These are phyloP conservation scores for Nannoperca australis DNA, from an alignment of 2,797 vertebrate species.

Conservation along the genomic window DNA sequence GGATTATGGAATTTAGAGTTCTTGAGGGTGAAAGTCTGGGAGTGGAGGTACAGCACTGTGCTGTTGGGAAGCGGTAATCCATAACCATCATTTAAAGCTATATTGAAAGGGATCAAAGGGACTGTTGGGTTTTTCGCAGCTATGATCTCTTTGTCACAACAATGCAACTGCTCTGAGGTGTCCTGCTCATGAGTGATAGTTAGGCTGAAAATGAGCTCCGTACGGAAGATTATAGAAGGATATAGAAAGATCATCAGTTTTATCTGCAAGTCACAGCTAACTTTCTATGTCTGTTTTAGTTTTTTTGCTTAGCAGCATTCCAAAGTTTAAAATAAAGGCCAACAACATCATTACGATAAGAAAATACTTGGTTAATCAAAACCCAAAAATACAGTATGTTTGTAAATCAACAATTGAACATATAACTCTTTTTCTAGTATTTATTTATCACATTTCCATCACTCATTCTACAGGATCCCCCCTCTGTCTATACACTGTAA, in stretches of 20 bases:
- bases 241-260: background rate
- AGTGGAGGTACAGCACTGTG: slow-evolving; percentile 41
- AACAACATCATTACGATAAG: background rate
- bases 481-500: background rate
- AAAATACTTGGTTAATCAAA: background rate
- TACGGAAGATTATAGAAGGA: background rate
- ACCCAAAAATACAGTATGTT: background rate
- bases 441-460: background rate
- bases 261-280: slow-evolving; percentile 1
- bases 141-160: slow-evolving; percentile 22
- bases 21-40: slow-evolving; percentile 55
- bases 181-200: slow-evolving; percentile 17
- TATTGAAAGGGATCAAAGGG: slow-evolving; percentile 54
- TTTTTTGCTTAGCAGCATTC: background rate
- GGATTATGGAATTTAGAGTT: slow-evolving; percentile 78
- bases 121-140: slow-evolving; percentile 28
- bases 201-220: slow-evolving; percentile 8
- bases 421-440: background rate
- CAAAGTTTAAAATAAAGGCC: background rate
- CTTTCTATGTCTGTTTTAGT: background rate
- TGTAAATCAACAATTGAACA: background rate
- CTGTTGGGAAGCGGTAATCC: slow-evolving; percentile 54
- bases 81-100: slow-evolving; percentile 57
- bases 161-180: slow-evolving; percentile 20
- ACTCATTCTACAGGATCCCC: background rate